These are phyloP conservation scores for Craniophora ligustri DNA, from an alignment of 2,888 invertebrate genomes.

Conservation along the genomic window DNA sequence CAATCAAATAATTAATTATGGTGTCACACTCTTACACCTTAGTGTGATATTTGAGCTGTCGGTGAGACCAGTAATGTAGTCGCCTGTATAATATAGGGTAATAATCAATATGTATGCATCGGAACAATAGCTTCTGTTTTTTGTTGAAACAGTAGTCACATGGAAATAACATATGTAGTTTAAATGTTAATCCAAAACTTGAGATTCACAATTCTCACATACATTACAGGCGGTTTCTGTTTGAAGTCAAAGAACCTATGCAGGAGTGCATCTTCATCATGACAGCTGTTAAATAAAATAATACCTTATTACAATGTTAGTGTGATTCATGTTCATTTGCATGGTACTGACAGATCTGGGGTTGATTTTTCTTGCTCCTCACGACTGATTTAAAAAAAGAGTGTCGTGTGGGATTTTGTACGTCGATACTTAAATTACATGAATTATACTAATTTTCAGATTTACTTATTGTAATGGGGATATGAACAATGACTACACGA, in stretches of 20 bases:
- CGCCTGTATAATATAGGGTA: too few relatives aligned
- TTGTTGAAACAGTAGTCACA: conserved; percentile 68
- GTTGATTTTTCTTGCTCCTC: conserved; percentile 48
- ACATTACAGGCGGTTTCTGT: conserved; percentile 69
- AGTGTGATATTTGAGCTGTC: too few relatives aligned
- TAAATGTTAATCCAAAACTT: conserved; percentile 66
- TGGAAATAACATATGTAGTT: conserved; percentile 66
- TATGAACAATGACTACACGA: neutral
- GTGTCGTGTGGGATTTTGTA: conserved; percentile 31
- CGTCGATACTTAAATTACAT: neutral
- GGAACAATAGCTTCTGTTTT: conserved; percentile 61
- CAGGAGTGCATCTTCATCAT: conserved; percentile 16
- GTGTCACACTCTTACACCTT: too few relatives aligned
- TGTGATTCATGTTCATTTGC: conserved; percentile 24
- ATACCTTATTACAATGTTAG: neutral
- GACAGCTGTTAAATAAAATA: conserved; percentile 21
- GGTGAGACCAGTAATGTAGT: too few relatives aligned
- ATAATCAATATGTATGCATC: conserved; percentile 62
- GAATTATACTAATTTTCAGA: neutral
- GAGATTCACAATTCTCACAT: conserved; percentile 69
- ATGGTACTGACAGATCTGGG: conserved; percentile 9
- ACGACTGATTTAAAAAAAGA: conserved; percentile 35
- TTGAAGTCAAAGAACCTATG: conserved; percentile 49
- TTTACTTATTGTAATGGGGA: neutral
- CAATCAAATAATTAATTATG: too few relatives aligned